Conservation (phyloP, 2,113 vertebrate genomes). For the Puffinus mauretanicus region DNA sequence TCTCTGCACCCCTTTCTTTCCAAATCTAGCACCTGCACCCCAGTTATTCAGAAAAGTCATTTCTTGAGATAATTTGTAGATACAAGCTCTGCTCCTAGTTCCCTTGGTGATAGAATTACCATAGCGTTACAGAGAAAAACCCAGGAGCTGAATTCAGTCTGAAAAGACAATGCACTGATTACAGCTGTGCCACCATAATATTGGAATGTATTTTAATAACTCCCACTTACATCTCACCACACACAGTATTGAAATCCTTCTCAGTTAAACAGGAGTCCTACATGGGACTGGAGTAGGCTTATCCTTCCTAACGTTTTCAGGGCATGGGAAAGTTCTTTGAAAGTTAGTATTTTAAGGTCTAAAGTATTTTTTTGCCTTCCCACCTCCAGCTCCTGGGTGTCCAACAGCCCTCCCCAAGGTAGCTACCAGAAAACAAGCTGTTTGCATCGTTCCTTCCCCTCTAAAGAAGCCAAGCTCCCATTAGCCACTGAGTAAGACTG, state of each 20-base stretch:
- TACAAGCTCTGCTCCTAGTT: not conserved
- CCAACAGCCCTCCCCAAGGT: not conserved
- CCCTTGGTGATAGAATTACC: constrained; percentile 52
- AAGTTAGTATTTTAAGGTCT: not conserved
- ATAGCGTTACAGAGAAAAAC: not conserved
- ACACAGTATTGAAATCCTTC: not conserved
- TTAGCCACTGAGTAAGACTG: not conserved
- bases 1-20: not conserved
- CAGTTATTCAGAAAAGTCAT: not conserved
- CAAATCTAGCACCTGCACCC: not conserved
- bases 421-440: not conserved
- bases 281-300: not conserved
- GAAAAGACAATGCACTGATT: not conserved
- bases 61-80: not conserved
- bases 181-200: not conserved
- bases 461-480: not conserved
- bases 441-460: not conserved
- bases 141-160: not conserved
- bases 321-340: not conserved
- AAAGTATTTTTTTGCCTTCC: not conserved
- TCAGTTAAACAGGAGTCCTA: not conserved
- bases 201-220: not conserved
- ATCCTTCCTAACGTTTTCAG: not conserved
- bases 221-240: not conserved
- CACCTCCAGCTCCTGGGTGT: not conserved